Conservation (phyloP, 2,888 invertebrate species). For the Ganaspis brasiliensis region DNA sequence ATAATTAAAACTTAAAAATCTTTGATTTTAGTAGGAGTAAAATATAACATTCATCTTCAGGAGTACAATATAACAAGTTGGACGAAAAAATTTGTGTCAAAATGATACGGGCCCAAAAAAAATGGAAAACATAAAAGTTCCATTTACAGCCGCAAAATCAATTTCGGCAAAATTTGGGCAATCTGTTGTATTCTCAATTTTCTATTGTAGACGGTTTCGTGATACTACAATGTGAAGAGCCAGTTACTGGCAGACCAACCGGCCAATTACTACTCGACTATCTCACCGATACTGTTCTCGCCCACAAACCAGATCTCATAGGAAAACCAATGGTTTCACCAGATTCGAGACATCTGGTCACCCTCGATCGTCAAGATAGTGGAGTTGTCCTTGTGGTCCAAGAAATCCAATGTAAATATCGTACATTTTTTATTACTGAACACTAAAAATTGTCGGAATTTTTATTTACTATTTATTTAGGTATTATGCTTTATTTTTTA, state of each 20-base stretch:
- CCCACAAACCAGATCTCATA: constrained; percentile 84
- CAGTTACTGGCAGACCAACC: constrained; percentile 84
- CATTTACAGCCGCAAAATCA: neutral
- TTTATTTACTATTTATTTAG: constrained; percentile 39
- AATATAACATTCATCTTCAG: too few relatives aligned
- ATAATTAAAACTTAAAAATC: too few relatives aligned
- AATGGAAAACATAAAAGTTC: neutral
- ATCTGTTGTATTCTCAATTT: constrained; percentile 17
- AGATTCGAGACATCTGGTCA: constrained; percentile 86
- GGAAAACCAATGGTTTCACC: constrained; percentile 87
- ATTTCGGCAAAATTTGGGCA: neutral
- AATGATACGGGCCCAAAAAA: too few relatives aligned
- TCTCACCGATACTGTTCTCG: constrained; percentile 87
- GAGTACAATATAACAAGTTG: too few relatives aligned
- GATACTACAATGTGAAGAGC: constrained; percentile 87
- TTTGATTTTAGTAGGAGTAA: too few relatives aligned
- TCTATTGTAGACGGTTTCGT: constrained; percentile 85
- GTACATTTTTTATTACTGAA: neutral
- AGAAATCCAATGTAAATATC: constrained; percentile 83
- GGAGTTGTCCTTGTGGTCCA: constrained; percentile 85
- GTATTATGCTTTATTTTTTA: constrained; percentile 41
- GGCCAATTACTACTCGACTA: constrained; percentile 88
- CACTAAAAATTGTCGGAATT: too few relatives aligned
- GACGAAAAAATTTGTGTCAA: too few relatives aligned
- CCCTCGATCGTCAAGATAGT: constrained; percentile 83